Evolutionary conservation across 2,888 invertebrate genomes (phyloP), one percentile per base, ranked within the genome.

Genomic region (Selenia dentaria): DNA sequence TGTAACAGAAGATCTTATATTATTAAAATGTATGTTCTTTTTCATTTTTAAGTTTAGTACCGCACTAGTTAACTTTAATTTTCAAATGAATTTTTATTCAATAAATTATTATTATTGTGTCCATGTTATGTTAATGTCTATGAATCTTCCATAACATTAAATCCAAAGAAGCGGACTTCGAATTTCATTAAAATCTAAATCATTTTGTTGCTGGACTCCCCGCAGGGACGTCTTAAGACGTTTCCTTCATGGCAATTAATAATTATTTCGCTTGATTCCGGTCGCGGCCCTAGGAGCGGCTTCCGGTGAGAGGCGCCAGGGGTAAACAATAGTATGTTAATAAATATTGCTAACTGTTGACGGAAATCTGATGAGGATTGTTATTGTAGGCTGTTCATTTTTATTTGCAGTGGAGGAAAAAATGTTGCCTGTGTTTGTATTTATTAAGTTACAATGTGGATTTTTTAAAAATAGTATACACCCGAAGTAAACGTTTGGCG

Each of bases 201-300:
- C 64, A 73, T 70, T 64, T 63, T 45, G 53, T 50, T 52, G 50
- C 48, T 52, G 62, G 74, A 68, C 73, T 49, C 70, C 85, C 83
- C 72, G 72, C 22, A 60, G 69, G 46, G 68, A 67, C 63, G 76
- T 79, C 85, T 84, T 73, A 76, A 82, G 83, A 70, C 71, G 62
- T 65, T 59, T 74, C 72, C 76, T 74, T 69, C 53, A 68, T 59
- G 70, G 82, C 85, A 84, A 87, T 89, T 87, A 87, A 89, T 87
- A 88, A 89, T 88, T 84, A 88, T 88, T 83, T 78, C 86, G 79
- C 79, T 74, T 76, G 82, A 77, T 83, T 88, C 86, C 86, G 85
- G 80, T 84, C 33, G 79, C 79, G 70, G 79, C 54, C 44, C 53
- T 40, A 43, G 72, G 70, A 74, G 73, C 59, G 67, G 68, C 69